Base-by-base conservation (phyloP, 2,888 invertebrate species). In the Argyresthia albistria region DNA sequence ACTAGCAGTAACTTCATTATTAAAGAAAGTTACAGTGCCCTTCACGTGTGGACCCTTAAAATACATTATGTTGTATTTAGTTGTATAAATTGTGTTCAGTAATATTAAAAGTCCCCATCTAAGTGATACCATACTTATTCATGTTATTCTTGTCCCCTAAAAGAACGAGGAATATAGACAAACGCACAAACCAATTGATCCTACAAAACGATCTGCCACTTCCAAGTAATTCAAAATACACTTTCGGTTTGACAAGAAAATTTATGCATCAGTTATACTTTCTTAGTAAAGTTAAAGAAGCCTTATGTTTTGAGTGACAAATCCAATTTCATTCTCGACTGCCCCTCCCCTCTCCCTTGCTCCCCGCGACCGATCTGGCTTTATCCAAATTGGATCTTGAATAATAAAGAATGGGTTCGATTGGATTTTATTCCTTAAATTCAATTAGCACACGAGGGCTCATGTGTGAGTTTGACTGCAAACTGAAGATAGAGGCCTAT, bases 331-430 rank as follows among this genome's bases (percentile, higher is more conserved):
- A 86, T 84, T 84, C 81, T 79, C 80, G 77, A 74, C 77, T 83
- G 79, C 80, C 82, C 81, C 77, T 70, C 73, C 65, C 67, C 61
- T 63, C 66, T 6, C 25, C 25, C 25, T 6, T 70, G 61, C 71
- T 61, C 65, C 72, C 74, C 73, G 66, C 70, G 81, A 76, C 86
- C 86, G 84, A 84, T 86, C 86, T 84, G 81, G 80, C 86, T 86
- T 88, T 88, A 88, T 88, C 88, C 88, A 88, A 88, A 88, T 88
- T 88, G 88, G 87, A 88, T 88, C 88, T 88, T 88, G 88, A 88
- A 88, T 88, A 88, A 88, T 88, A 88, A 88, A 88, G 88, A 88
- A 88, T 88, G 86, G 82, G 79, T 77, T 80, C 86, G 88, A 88
- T 88, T 88, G 88, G 88, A 88, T 88, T 88, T 88, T 88, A 88